These are phyloP conservation scores for Mythimna lalbum DNA, from an alignment of 2,888 invertebrate species.

Conservation along the genomic window DNA sequence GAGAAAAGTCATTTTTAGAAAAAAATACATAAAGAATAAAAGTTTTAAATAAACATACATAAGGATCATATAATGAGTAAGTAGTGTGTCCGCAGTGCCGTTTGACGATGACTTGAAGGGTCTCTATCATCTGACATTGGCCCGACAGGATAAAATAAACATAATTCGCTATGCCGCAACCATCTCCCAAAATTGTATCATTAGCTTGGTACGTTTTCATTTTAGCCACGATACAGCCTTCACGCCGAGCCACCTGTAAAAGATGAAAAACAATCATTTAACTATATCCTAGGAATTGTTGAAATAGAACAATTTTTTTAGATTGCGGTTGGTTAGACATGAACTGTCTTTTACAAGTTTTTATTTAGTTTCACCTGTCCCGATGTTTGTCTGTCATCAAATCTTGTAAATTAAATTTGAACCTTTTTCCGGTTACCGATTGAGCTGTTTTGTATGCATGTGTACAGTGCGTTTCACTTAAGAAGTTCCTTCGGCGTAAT, in stretches of 20 bases:
- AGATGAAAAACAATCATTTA: neutral
- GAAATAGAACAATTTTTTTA: neutral
- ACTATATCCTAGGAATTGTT: neutral
- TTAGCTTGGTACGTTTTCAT: slow-evolving; percentile 89
- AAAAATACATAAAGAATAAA: slow-evolving; percentile 74
- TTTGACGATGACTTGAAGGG: slow-evolving; percentile 82
- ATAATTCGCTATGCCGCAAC: slow-evolving; percentile 84
- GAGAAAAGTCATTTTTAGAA: neutral
- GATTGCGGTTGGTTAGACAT: neutral
- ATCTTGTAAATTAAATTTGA: too few relatives aligned
- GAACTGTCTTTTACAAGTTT: too few relatives aligned
- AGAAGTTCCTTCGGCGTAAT: too few relatives aligned
- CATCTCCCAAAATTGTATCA: slow-evolving; percentile 90
- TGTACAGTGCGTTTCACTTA: too few relatives aligned
- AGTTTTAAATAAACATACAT: slow-evolving; percentile 67
- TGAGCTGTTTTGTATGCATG: too few relatives aligned
- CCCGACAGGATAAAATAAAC: slow-evolving; percentile 91
- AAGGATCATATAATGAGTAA: slow-evolving; percentile 87
- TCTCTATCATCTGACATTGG: slow-evolving; percentile 91
- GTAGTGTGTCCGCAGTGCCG: slow-evolving; percentile 75
- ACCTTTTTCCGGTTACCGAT: too few relatives aligned
- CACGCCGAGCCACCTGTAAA: slow-evolving; percentile 88
- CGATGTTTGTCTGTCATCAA: too few relatives aligned
- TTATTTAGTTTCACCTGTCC: too few relatives aligned
- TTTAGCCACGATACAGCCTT: slow-evolving; percentile 92